Conservation (phyloP, 1,140 invertebrate genomes). For the Rhyzopertha dominica region DNA sequence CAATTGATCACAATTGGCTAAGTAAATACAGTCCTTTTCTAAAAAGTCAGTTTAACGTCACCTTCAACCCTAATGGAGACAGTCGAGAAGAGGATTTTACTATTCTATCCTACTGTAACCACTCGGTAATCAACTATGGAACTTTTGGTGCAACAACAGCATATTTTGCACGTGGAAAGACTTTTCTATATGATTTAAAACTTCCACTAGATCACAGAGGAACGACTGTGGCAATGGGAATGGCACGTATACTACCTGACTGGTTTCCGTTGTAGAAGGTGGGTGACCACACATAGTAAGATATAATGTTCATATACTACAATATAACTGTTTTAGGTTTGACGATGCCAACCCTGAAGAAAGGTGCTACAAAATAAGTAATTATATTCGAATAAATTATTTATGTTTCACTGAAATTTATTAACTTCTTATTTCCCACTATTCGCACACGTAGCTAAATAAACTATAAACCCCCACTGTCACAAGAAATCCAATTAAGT, state of each 20-base stretch:
- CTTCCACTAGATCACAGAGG: conserved; percentile 10
- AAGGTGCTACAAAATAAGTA: no score
- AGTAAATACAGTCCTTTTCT: neutral
- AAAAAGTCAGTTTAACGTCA: neutral
- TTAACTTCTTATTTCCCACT: no score
- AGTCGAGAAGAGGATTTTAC: conserved; percentile 4
- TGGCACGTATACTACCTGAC: neutral
- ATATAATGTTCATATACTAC: no score
- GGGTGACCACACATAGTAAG: no score
- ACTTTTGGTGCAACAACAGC: conserved; percentile 10
- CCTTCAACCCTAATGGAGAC: neutral
- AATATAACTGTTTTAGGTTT: no score
- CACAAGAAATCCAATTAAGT: no score
- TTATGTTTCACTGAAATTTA: no score
- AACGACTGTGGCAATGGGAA: conserved; percentile 4
- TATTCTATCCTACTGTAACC: conserved; percentile 12
- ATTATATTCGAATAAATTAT: no score
- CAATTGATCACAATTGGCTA: conserved; percentile 2
- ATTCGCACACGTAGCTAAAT: no score
- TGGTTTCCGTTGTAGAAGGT: no score
- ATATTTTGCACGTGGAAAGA: conserved; percentile 7
- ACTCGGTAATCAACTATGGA: conserved; percentile 12
- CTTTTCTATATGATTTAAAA: conserved; percentile 10
- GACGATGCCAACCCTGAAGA: no score
- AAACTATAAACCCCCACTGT: no score